phyloP scores from a whole-genome alignment of 30 jellyfish, hydroid and myxozoan genomes.

The Rhopilema esculentum region DNA sequence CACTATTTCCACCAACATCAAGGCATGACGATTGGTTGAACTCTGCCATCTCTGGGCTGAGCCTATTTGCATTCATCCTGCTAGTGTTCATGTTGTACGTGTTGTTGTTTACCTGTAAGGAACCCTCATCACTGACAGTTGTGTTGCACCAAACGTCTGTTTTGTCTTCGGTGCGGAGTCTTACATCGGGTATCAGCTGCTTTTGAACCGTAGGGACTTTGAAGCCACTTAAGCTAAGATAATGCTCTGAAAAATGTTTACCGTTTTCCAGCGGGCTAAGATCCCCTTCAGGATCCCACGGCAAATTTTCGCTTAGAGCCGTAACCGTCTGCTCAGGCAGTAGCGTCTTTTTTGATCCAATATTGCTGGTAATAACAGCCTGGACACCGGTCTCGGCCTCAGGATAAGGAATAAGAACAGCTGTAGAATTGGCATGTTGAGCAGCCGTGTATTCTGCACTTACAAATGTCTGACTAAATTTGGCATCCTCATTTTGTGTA shows the following conservation, averaged over 20 bases:
- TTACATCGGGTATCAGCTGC: slow-evolving; percentile 44
- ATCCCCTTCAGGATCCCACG: slow-evolving; percentile 40
- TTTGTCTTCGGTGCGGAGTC: not conserved
- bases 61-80: not conserved
- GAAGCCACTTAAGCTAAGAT: not conserved
- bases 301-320: slow-evolving; percentile 39
- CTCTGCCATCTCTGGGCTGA: slow-evolving; percentile 11
- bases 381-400: not conserved
- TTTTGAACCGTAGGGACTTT: slow-evolving; percentile 25
- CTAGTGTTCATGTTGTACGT: not conserved
- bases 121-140: not conserved
- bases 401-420: not conserved
- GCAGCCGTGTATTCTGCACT: not conserved
- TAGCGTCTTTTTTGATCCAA: too few species aligned
- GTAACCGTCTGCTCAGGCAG: slow-evolving; percentile 38
- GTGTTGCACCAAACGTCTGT: slow-evolving; percentile 6
- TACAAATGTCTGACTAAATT: not conserved
- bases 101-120: not conserved
- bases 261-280: not conserved
- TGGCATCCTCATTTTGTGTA: not conserved
- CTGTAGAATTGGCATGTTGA: not conserved
- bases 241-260: not conserved
- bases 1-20: not conserved
- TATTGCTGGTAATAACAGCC: not conserved
- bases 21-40: not conserved